These are phyloP conservation scores for Rhaphigaster nebulosa DNA, from an alignment of 2,888 invertebrate genomes.

Conservation along the genomic window DNA sequence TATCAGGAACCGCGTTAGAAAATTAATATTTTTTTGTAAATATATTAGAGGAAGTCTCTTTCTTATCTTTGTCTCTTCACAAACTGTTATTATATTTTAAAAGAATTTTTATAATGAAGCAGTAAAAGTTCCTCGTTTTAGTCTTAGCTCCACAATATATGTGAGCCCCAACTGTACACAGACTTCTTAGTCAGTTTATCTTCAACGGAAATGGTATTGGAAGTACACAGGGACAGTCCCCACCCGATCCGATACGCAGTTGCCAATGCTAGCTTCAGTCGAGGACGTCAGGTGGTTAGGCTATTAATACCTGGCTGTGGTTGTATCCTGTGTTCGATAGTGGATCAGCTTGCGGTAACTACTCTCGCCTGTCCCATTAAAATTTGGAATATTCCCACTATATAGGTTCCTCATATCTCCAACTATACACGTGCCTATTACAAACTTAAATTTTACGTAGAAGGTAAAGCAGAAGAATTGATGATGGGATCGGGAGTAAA, in stretches of 20 bases:
- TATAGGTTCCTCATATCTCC: neutral
- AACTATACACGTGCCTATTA: neutral
- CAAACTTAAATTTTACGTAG: neutral
- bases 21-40: too few relatives aligned
- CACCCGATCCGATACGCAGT: neutral
- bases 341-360: slow-evolving; percentile 4
- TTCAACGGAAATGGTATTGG: neutral
- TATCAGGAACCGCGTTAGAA: too few relatives aligned
- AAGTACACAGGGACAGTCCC: neutral
- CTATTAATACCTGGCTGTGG: slow-evolving; percentile 12
- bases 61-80: too few relatives aligned
- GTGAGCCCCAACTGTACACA: too few relatives aligned
- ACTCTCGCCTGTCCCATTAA: neutral
- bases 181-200: too few relatives aligned
- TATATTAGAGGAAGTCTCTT: too few relatives aligned
- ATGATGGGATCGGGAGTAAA: neutral
- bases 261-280: neutral
- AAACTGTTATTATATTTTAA: too few relatives aligned
- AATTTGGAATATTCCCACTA: neutral
- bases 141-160: too few relatives aligned
- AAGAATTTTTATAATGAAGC: too few relatives aligned
- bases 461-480: too few relatives aligned
- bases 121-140: too few relatives aligned
- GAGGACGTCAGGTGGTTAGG: slow-evolving; percentile 24
- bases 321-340: neutral